These are phyloP conservation scores for Hyposoter dolosus DNA, from an alignment of 2,888 invertebrate species.

Conservation along the genomic window DNA sequence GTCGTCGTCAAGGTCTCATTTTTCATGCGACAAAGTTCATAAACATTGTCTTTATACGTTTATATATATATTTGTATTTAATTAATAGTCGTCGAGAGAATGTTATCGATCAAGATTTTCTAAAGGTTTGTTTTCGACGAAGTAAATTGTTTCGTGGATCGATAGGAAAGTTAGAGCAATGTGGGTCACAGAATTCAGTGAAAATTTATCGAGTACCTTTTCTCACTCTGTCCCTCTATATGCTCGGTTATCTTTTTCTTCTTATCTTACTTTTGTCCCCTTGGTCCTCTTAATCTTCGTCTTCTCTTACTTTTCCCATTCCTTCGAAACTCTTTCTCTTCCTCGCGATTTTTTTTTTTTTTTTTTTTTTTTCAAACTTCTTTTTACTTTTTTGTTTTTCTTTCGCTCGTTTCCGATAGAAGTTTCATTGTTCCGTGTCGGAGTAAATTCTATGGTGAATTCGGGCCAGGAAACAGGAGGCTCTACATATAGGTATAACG, in stretches of 20 bases:
- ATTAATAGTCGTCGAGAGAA: conserved; percentile 24
- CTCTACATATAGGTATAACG: background rate
- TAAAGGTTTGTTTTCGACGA: conserved; percentile 57
- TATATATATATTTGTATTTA: conserved; percentile 8
- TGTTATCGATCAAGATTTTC: conserved; percentile 65
- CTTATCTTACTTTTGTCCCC: conserved; percentile 63
- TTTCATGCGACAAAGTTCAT: background rate
- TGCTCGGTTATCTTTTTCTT: conserved; percentile 49
- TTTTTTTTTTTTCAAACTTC: conserved; percentile 41
- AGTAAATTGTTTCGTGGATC: conserved; percentile 66
- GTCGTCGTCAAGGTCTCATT: background rate
- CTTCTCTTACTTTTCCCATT: conserved; percentile 63
- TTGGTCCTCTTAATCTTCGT: conserved; percentile 65
- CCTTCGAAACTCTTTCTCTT: conserved; percentile 30
- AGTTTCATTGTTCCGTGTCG: conserved; percentile 65
- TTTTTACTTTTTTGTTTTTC: conserved; percentile 8
- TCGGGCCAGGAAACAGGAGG: conserved; percentile 33
- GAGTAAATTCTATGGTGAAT: conserved; percentile 62
- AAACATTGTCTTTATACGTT: background rate
- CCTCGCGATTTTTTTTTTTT: too few relatives aligned
- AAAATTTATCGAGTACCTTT: conserved; percentile 65
- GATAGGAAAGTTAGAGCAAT: conserved; percentile 57
- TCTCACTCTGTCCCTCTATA: conserved; percentile 15
- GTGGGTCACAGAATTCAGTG: conserved; percentile 67
- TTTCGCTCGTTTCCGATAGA: conserved; percentile 50